Base-by-base conservation (phyloP, 2,113 vertebrate genomes). In the Nannobrachium achirus region DNA sequence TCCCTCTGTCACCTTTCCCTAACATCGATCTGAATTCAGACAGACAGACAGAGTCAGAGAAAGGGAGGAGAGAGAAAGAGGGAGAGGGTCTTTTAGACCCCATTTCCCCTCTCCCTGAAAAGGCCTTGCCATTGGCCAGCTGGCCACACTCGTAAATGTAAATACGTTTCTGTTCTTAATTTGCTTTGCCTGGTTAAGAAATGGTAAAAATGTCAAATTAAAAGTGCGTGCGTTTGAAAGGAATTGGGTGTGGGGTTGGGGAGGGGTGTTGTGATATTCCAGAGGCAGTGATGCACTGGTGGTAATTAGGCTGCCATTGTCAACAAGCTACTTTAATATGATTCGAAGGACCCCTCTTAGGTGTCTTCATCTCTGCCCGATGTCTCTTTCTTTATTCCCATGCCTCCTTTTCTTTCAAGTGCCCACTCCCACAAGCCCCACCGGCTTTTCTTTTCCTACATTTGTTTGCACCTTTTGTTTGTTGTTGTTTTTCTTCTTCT, bases 231-330 rank as follows among this genome's bases (percentile, higher is more conserved):
- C 2, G 44, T 45, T 45, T 45, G 50, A 7, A 5, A 39, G 20
- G 11, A 13, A 39, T 11, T 4, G 25, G 16, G 55, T 19, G 56
- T 62, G 79, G 71, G 75, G 71, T 76, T 49, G 67, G 70, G n/a
- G n/a, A n/a, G n/a, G n/a, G n/a, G n/a, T n/a, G n/a, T n/a, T 55
- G 71, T 65, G 77, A 86, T 67, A 78, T 79, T 81, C 86, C 79
- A 6, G 44, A 68, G 65, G 81, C 16, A 25, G 18, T n/a, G n/a
- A n/a, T n/a, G n/a, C n/a, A 16, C 65, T 70, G 73, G 75, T 82
- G 53, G 84, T 91, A 93, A 93, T 93, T 92, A 92, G 88, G 87
- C 86, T 63, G 81, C 82, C 75, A 86, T 84, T 91, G 90, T 93
- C 92, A 91, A 90, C 91, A 90, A 88, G 71, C 81, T 79, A 80